Conservation (phyloP, 2,797 vertebrate species). For the Melanotaenia maccullochi region DNA sequence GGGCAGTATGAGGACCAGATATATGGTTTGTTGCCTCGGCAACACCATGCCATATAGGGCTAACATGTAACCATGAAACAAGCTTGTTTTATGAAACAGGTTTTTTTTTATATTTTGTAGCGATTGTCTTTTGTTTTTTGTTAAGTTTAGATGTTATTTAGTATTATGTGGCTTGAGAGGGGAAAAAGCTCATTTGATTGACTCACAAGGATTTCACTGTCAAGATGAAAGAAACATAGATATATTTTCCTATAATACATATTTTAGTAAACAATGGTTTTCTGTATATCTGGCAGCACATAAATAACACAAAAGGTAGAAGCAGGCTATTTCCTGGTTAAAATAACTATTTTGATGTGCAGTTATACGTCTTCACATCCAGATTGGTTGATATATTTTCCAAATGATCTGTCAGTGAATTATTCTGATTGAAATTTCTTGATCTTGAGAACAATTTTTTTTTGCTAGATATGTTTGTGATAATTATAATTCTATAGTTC, state of each 20-base stretch:
- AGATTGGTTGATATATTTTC: neutral
- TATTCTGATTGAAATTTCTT: neutral
- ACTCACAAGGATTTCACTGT: no score
- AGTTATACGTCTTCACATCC: neutral
- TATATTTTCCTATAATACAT: no score
- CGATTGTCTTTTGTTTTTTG: no score
- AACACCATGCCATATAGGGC: no score
- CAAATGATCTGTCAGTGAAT: neutral
- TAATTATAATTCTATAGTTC: neutral
- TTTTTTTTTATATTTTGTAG: no score
- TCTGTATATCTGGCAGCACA: neutral
- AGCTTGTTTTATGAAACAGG: no score
- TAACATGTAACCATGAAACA: no score
- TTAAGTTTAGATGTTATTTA: neutral
- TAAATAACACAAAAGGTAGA: neutral
- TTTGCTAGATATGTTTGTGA: neutral
- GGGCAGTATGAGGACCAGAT: no score
- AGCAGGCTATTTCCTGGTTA: neutral
- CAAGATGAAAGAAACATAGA: no score
- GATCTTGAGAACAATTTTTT: neutral
- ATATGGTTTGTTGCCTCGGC: no score
- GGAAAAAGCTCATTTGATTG: no score
- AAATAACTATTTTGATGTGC: neutral
- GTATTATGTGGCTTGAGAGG: no score
- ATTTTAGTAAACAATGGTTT: neutral